A percentile compares a stretch with the other conserved stretches of the same genome.
phyloP scores from a whole-genome alignment of 2,113 vertebrate genomes.

The Chauna torquata region DNA sequence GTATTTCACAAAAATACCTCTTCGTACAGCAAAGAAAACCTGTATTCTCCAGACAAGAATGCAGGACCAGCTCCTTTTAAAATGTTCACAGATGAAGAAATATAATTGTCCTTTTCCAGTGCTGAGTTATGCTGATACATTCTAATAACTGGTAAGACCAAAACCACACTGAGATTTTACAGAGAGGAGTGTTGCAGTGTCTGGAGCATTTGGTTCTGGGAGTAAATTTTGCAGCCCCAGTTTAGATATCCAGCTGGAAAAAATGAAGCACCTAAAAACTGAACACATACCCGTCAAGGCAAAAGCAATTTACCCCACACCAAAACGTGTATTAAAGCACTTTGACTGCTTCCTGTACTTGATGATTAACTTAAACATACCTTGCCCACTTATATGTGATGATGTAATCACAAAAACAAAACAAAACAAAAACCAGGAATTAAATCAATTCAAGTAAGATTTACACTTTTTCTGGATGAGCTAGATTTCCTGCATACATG shows the following conservation, averaged over 20 bases:
- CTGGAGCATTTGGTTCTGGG: not conserved
- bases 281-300: not conserved
- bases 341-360: not conserved
- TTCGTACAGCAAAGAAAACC: not conserved
- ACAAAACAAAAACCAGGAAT: not conserved
- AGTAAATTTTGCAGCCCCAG: not conserved
- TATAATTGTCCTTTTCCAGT: not conserved
- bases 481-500: not conserved
- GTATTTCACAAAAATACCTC: not conserved
- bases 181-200: rapidly evolving
- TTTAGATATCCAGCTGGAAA: not conserved
- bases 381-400: not conserved
- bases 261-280: not conserved
- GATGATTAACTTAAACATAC: not conserved
- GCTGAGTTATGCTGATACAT: not conserved
- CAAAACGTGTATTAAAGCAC: not conserved
- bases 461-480: not conserved
- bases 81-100: not conserved
- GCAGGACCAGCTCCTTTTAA: not conserved
- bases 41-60: not conserved
- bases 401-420: not conserved
- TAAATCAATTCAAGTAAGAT: not conserved
- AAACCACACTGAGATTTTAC: not conserved
- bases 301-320: not conserved
- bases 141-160: not conserved